A percentile compares a stretch with the other conserved stretches of the same genome.
These are phyloP conservation scores for Maccullochella peelii DNA, from an alignment of 2,113 vertebrate genomes.

Conservation along the genomic window DNA sequence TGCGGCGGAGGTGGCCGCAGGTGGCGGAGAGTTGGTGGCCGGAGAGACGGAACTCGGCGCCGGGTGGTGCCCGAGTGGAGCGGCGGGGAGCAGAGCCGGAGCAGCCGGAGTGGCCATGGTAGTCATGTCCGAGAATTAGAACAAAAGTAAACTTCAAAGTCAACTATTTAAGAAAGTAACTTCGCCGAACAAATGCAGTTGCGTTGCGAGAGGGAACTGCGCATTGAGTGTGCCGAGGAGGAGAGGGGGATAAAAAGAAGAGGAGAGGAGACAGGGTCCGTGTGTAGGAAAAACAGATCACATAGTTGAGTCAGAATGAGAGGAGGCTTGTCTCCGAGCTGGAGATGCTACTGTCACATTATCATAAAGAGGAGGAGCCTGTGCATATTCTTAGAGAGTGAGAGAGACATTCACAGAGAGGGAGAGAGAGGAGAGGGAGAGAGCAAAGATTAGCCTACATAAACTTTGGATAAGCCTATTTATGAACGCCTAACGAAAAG, in stretches of 20 bases:
- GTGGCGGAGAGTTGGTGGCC: conserved; percentile 86
- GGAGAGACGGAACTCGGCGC: conserved; percentile 89
- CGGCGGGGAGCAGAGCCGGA: conserved; percentile 88
- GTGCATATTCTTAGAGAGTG: conserved; percentile 73
- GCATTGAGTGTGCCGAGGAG: conserved; percentile 54
- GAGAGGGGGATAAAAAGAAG: conserved; percentile 25
- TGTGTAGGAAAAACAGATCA: conserved; percentile 72
- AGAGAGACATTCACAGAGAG: conserved; percentile 46
- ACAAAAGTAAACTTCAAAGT: conserved; percentile 67
- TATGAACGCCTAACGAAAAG: conserved; percentile 68
- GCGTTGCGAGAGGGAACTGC: conserved; percentile 30
- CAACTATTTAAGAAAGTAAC: conserved; percentile 66
- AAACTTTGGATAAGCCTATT: conserved; percentile 79
- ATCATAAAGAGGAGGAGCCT: conserved; percentile 80
- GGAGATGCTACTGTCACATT: conserved; percentile 84
- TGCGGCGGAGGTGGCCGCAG: conserved; percentile 77
- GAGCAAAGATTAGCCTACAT: conserved; percentile 73
- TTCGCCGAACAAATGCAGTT: conserved; percentile 43
- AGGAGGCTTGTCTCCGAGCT: conserved; percentile 75
- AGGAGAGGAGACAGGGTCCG: conserved; percentile 47
- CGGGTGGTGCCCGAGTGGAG: conserved; percentile 88
- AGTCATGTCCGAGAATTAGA: conserved; percentile 71
- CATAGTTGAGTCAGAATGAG: conserved; percentile 80
- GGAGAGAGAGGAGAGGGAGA: conserved; percentile 36
- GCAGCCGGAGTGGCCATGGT: conserved; percentile 92